Conservation (phyloP, 2,888 invertebrate genomes). For the Tiphia femorata region DNA sequence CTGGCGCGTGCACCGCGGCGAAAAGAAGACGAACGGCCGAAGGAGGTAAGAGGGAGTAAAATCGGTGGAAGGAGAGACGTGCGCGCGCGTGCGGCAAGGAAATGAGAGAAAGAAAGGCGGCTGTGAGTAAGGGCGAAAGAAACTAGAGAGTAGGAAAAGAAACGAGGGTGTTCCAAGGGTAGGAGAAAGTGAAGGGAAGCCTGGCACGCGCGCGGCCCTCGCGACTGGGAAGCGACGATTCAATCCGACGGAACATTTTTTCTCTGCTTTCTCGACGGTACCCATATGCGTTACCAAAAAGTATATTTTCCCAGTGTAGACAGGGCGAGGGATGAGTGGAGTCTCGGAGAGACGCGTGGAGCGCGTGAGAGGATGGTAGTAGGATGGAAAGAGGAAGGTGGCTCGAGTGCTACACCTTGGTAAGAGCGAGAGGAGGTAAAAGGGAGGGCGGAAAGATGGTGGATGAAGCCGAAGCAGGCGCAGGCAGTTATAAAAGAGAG, state of each 20-base stretch:
- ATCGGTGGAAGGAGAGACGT: neutral
- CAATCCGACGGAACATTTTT: slow-evolving; percentile 15
- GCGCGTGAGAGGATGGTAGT: neutral
- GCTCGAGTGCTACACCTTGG: too few relatives aligned
- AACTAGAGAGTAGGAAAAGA: too few relatives aligned
- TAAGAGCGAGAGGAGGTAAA: neutral
- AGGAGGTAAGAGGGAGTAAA: neutral
- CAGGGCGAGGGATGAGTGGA: neutral
- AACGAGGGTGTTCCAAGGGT: too few relatives aligned
- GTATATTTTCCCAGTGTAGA: slow-evolving; percentile 8
- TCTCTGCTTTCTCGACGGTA: neutral
- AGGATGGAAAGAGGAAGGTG: too few relatives aligned
- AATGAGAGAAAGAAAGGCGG: too few relatives aligned
- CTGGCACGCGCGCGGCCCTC: too few relatives aligned
- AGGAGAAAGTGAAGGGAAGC: too few relatives aligned
- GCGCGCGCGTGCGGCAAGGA: too few relatives aligned
- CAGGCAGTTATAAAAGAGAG: slow-evolving; percentile 45
- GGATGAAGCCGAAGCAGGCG: slow-evolving; percentile 17
- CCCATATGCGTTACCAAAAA: slow-evolving; percentile 23
- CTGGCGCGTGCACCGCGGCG: slow-evolving; percentile 1
- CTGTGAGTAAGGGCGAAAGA: too few relatives aligned
- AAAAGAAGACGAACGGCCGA: neutral
- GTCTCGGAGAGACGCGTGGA: neutral
- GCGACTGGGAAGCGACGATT: too few relatives aligned
- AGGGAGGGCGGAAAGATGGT: slow-evolving; percentile 5